Evolutionary conservation across 1,140 invertebrate species (phyloP).

Genomic region (Drosophila bocqueti): DNA sequence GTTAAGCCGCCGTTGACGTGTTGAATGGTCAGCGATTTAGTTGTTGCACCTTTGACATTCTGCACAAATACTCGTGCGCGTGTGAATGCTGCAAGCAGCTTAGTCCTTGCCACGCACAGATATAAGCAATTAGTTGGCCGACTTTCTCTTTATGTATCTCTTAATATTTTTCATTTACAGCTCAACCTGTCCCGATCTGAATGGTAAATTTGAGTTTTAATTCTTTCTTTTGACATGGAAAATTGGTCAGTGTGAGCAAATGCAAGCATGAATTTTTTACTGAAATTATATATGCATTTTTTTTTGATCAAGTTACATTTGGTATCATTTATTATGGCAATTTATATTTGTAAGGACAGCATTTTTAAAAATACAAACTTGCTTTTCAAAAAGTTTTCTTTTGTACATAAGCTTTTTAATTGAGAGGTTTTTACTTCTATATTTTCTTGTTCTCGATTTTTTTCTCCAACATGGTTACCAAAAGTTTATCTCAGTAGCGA

Average conservation of each 20-base stretch:
- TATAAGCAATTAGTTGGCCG: slow-evolving; percentile 56
- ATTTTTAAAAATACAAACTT: too few species aligned
- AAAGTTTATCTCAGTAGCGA: too few species aligned
- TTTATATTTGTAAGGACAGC: neutral
- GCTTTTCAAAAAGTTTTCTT: too few species aligned
- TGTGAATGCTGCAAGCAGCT: slow-evolving; percentile 38
- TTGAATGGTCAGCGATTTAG: slow-evolving; percentile 62
- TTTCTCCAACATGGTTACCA: too few species aligned
- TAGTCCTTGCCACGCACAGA: slow-evolving; percentile 41
- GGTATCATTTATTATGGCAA: neutral
- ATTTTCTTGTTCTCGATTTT: too few species aligned
- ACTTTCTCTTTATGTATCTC: slow-evolving; percentile 15
- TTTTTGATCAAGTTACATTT: neutral
- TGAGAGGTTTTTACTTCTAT: too few species aligned
- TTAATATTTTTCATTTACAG: slow-evolving; percentile 37
- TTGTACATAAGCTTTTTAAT: too few species aligned
- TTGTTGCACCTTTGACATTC: slow-evolving; percentile 61
- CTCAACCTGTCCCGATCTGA: slow-evolving; percentile 4
- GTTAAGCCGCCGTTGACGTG: slow-evolving; percentile 64
- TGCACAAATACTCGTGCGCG: slow-evolving; percentile 1
- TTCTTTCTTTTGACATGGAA: neutral
- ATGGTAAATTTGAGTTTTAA: slow-evolving; percentile 24
- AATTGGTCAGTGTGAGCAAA: neutral
- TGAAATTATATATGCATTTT: neutral
- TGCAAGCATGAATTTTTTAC: neutral